These are phyloP conservation scores for Ochotona princeps DNA, from an alignment of 2,113 vertebrate species.

Conservation along the genomic window DNA sequence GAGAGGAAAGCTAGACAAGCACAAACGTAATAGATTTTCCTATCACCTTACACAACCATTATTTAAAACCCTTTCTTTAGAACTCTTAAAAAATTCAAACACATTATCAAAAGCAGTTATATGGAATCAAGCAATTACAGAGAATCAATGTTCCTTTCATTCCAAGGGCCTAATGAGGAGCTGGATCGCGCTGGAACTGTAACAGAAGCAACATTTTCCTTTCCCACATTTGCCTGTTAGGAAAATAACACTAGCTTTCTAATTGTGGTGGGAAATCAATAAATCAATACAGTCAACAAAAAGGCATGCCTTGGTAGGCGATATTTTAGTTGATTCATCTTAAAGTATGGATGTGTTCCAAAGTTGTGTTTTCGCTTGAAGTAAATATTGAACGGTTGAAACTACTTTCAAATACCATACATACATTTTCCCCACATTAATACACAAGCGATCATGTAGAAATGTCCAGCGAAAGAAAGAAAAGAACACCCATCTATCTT, in stretches of 20 bases:
- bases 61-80: conserved; percentile 42
- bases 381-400: conserved; percentile 75
- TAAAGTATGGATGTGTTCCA: conserved; percentile 58
- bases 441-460: background rate
- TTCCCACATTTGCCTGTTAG: conserved; percentile 32
- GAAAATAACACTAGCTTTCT: background rate
- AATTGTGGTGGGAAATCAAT: conserved; percentile 23
- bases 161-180: background rate
- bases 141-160: conserved; percentile 47
- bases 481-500: background rate
- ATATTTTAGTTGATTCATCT: conserved; percentile 60
- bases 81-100: conserved; percentile 67
- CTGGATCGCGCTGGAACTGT: background rate
- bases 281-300: conserved; percentile 60
- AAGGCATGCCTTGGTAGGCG: conserved; percentile 18
- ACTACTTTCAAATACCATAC: conserved; percentile 50
- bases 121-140: conserved; percentile 65
- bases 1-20: conserved; percentile 8
- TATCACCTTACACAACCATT: conserved; percentile 18
- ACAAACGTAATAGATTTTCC: background rate
- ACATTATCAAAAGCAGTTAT: conserved; percentile 21
- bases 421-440: background rate
- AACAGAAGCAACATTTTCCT: conserved; percentile 12
- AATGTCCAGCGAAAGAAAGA: background rate
- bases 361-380: conserved; percentile 60